phyloP scores from a whole-genome alignment of 1,140 invertebrate genomes.

The Hesperophylax magnus region DNA sequence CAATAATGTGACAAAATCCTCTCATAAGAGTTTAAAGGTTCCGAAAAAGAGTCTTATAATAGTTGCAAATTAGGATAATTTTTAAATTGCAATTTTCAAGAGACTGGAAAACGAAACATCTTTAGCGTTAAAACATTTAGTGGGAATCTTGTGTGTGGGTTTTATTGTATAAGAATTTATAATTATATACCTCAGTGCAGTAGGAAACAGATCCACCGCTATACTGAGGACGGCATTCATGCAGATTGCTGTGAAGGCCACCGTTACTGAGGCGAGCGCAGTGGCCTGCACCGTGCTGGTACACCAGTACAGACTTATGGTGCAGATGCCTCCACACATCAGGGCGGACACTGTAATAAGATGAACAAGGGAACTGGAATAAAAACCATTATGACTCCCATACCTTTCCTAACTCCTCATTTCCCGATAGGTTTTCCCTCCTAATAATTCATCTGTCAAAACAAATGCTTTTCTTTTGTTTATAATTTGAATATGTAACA shows the following conservation, averaged over 20 bases:
- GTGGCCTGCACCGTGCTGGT: conserved; percentile 35
- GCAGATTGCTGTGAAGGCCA: conserved; percentile 45
- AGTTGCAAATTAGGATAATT: no score
- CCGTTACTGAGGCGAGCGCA: conserved; percentile 33
- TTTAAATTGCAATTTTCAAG: no score
- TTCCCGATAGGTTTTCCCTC: no score
- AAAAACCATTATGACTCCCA: not conserved
- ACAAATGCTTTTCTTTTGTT: not conserved
- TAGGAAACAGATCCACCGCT: conserved; percentile 50
- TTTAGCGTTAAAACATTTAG: no score
- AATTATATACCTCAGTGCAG: conserved; percentile 42
- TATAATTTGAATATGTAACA: not conserved
- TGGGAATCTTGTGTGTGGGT: no score
- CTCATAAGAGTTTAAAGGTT: no score
- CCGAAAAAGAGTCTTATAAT: no score
- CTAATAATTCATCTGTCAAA: not conserved
- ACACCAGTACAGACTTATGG: conserved; percentile 46
- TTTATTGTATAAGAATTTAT: no score
- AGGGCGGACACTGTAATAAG: not conserved
- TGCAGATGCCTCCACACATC: conserved; percentile 9
- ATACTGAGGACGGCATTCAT: conserved; percentile 38
- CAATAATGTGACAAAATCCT: no score
- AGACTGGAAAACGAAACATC: no score
- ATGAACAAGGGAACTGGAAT: no score
- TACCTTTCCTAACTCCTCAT: not conserved